A percentile compares a stretch with the other conserved stretches of the same genome.
phyloP scores from a whole-genome alignment of 2,888 invertebrate genomes.

The Cheilosia soror region DNA sequence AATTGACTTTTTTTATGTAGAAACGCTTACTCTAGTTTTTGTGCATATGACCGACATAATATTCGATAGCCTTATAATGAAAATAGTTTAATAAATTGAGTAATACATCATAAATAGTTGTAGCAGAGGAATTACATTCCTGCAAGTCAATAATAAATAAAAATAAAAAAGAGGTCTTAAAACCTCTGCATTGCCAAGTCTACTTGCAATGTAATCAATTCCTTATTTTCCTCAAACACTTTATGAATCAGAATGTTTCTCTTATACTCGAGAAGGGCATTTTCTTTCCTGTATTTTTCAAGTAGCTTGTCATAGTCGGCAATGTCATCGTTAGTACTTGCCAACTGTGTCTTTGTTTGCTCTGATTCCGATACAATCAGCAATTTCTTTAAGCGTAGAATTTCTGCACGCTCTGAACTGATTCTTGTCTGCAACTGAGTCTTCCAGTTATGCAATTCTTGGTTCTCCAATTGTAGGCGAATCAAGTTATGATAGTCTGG shows the following conservation, averaged over 20 bases:
- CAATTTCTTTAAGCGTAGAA: constrained; percentile 87
- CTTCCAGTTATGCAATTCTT: constrained; percentile 88
- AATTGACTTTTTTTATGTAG: background rate
- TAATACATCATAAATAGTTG: constrained; percentile 35
- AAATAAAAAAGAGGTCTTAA: constrained; percentile 7
- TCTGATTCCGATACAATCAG: constrained; percentile 82
- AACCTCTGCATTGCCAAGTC: constrained; percentile 85
- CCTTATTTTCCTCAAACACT: constrained; percentile 89
- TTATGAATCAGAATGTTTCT: constrained; percentile 88
- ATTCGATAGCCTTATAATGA: constrained; percentile 26
- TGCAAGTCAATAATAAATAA: constrained; percentile 15
- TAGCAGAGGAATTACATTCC: constrained; percentile 53
- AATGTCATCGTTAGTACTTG: constrained; percentile 48
- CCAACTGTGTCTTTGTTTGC: constrained; percentile 81
- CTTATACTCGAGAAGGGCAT: constrained; percentile 88
- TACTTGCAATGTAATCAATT: constrained; percentile 89
- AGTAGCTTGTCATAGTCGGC: constrained; percentile 84
- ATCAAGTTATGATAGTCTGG: constrained; percentile 85
- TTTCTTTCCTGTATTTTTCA: constrained; percentile 86
- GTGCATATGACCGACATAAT: too few species aligned
- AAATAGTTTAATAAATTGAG: constrained; percentile 38
- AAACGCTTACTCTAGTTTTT: too few species aligned
- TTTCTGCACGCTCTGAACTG: constrained; percentile 89
- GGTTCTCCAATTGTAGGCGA: constrained; percentile 87
- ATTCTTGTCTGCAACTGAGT: constrained; percentile 89